These are phyloP conservation scores for Microctonus aethiopoides DNA, from an alignment of 2,888 invertebrate genomes.

Conservation along the genomic window DNA sequence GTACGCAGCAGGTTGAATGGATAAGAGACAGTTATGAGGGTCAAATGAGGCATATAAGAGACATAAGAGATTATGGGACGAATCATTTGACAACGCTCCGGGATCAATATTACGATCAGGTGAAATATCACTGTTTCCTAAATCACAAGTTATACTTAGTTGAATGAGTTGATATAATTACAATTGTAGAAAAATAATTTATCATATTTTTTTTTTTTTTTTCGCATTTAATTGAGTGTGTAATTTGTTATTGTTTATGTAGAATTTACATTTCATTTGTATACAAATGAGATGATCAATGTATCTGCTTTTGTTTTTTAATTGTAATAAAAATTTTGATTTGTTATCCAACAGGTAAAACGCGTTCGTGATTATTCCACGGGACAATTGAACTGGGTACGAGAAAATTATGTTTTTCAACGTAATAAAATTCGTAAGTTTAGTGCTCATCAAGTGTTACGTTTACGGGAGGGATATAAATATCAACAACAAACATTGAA, in stretches of 20 bases:
- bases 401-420: conserved; percentile 96
- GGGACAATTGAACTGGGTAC: conserved; percentile 90
- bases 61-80: conserved; percentile 92
- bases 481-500: conserved; percentile 95
- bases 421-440: conserved; percentile 94
- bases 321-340: conserved; percentile 14
- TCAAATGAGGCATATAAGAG: conserved; percentile 86
- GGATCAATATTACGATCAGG: conserved; percentile 95
- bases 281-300: neutral
- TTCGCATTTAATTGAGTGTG: too few species aligned
- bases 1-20: conserved; percentile 93
- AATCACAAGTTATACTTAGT: neutral
- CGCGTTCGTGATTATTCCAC: conserved; percentile 93
- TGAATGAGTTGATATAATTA: too few species aligned
- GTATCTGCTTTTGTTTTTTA: neutral
- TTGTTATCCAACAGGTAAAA: conserved; percentile 75
- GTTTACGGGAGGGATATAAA: conserved; percentile 92
- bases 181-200: too few species aligned
- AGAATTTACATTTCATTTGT: too few species aligned
- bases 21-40: conserved; percentile 91
- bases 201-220: too few species aligned
- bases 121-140: conserved; percentile 58
- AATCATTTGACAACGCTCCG: conserved; percentile 85
- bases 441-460: conserved; percentile 90
- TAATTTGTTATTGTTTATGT: too few species aligned